A percentile compares a stretch with the other conserved stretches of the same genome.
Evolutionary conservation across 1,140 invertebrate species (phyloP).

Genomic region (Drosophila arizonae): DNA sequence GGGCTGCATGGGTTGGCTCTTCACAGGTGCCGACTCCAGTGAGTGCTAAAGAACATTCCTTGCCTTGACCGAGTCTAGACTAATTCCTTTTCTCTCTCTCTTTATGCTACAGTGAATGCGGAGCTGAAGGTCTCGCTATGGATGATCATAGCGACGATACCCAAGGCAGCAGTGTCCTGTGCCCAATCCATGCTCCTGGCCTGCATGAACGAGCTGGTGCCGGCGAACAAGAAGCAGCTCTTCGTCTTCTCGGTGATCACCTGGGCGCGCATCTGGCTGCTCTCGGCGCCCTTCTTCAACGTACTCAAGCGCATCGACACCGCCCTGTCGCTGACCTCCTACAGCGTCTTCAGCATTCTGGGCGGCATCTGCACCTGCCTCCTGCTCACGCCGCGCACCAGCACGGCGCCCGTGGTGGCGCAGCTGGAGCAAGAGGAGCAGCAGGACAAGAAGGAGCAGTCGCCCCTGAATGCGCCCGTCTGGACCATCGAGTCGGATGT

Average conservation of each 20-base stretch:
- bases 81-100: background rate
- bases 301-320: slow-evolving; percentile 73
- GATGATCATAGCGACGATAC: slow-evolving; percentile 79
- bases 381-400: slow-evolving; percentile 63
- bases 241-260: slow-evolving; percentile 81
- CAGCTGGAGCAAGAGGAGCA: slow-evolving; percentile 22
- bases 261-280: slow-evolving; percentile 71
- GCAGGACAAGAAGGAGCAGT: slow-evolving; percentile 63
- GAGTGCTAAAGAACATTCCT: slow-evolving; percentile 7
- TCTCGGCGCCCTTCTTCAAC: slow-evolving; percentile 79
- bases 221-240: slow-evolving; percentile 69
- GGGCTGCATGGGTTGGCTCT: slow-evolving; percentile 77
- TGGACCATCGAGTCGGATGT: slow-evolving; percentile 75
- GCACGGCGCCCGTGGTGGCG: slow-evolving; percentile 31
- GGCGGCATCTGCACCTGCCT: slow-evolving; percentile 76
- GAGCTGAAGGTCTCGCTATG: slow-evolving; percentile 72
- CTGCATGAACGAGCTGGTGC: slow-evolving; percentile 77
- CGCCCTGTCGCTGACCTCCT: slow-evolving; percentile 71
- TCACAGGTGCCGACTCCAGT: slow-evolving; percentile 57
- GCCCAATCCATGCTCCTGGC: slow-evolving; percentile 77
- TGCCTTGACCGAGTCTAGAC: too few relatives aligned
- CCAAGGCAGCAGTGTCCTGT: slow-evolving; percentile 74
- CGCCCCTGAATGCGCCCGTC: slow-evolving; percentile 62
- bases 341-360: slow-evolving; percentile 69
- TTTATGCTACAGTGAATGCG: slow-evolving; percentile 55